Evolutionary conservation across 1,140 invertebrate species (phyloP).

Genomic region (Epicauta chinensis): DNA sequence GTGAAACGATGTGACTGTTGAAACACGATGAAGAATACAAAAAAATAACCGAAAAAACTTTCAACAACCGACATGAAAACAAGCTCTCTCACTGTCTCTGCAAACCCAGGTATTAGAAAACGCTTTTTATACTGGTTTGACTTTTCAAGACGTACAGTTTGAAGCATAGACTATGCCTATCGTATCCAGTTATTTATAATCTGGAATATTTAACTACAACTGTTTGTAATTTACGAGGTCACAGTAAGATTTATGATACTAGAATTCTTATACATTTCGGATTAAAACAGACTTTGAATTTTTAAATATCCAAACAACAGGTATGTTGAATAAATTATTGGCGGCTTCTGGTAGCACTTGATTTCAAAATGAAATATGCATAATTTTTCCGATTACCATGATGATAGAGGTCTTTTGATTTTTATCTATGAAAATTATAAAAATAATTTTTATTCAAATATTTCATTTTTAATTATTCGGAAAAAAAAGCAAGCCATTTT

Average conservation of each 20-base stretch:
- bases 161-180: slow-evolving; percentile 23
- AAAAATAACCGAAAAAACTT: not conserved
- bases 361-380: slow-evolving; percentile 30
- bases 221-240: slow-evolving; percentile 45
- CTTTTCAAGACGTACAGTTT: slow-evolving; percentile 19
- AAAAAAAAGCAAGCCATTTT: no score
- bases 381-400: slow-evolving; percentile 35
- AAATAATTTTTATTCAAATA: no score
- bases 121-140: slow-evolving; percentile 33
- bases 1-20: slow-evolving; percentile 20
- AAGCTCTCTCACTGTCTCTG: slow-evolving; percentile 28
- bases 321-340: slow-evolving; percentile 36
- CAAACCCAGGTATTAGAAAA: slow-evolving; percentile 39
- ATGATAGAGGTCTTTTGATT: slow-evolving; percentile 20
- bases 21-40: no score
- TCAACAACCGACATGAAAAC: slow-evolving; percentile 26
- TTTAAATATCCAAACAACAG: slow-evolving; percentile 40
- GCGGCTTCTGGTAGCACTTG: slow-evolving; percentile 24
- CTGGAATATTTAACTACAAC: slow-evolving; percentile 45
- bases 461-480: no score
- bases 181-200: slow-evolving; percentile 44
- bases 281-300: slow-evolving; percentile 39
- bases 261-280: slow-evolving; percentile 42
- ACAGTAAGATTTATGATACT: slow-evolving; percentile 41
- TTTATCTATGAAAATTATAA: not conserved